phyloP scores from a whole-genome alignment of 2,797 vertebrate genomes.

The Taeniopygia guttata region DNA sequence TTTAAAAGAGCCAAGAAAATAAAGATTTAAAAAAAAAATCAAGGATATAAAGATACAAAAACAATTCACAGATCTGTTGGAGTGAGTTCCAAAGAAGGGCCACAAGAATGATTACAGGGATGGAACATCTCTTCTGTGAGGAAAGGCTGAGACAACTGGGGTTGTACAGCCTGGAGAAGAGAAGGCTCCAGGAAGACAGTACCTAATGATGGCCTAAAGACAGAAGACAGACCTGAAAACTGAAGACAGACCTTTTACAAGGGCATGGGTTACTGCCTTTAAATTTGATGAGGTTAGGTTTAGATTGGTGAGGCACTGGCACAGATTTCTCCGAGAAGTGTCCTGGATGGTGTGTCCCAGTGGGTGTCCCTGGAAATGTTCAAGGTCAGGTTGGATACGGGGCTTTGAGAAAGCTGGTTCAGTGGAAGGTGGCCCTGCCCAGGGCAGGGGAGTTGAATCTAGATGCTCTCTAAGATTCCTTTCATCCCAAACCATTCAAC shows the following conservation, averaged over 20 bases:
- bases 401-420: not conserved
- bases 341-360: no score
- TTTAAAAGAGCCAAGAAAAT: not conserved
- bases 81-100: not conserved
- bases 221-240: not conserved
- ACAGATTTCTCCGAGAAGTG: not conserved
- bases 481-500: not conserved
- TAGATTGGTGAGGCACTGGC: not conserved
- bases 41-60: not conserved
- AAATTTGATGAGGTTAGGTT: not conserved
- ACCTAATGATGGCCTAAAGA: not conserved
- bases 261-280: not conserved
- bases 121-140: not conserved
- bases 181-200: not conserved
- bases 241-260: not conserved
- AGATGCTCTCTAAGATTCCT: no score
- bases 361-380: not conserved
- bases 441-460: no score
- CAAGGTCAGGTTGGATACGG: not conserved
- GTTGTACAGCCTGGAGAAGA: not conserved
- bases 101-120: not conserved
- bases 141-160: not conserved
- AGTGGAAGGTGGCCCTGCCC: not conserved
- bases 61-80: not conserved
- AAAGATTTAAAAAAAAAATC: not conserved